A percentile compares a stretch with the other conserved stretches of the same genome.
Evolutionary conservation across 2,888 invertebrate genomes (phyloP).

Genomic region (Tiliacea citrago): DNA sequence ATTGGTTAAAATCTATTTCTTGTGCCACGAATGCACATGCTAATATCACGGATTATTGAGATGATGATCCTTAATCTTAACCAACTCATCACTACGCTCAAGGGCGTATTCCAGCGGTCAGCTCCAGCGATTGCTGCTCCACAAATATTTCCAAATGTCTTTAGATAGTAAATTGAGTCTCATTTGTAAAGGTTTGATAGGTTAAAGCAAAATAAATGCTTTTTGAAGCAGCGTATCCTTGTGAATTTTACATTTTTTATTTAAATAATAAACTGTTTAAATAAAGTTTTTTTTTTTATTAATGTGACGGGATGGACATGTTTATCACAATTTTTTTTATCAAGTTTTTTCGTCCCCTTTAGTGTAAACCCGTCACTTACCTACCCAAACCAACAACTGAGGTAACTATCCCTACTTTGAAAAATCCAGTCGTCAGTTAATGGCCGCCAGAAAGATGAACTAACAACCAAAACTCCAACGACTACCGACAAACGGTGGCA

Average conservation of each 20-base stretch:
- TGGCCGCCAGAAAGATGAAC: background rate
- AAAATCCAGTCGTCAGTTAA: background rate
- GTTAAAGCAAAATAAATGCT: background rate
- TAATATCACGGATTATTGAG: no score
- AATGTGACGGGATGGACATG: background rate
- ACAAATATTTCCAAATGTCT: no score
- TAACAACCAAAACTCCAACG: background rate
- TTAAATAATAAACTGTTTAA: background rate
- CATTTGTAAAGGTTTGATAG: background rate
- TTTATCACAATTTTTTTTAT: background rate
- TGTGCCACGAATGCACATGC: no score
- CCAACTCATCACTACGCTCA: no score
- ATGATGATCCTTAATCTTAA: no score
- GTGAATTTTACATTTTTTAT: no score
- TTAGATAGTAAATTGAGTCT: background rate
- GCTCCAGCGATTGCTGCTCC: no score
- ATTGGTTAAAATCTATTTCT: no score
- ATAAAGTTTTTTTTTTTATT: background rate
- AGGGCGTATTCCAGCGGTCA: no score
- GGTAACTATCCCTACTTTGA: background rate
- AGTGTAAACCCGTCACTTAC: background rate
- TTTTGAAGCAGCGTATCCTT: background rate
- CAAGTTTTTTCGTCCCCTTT: background rate
- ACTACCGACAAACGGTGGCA: background rate
- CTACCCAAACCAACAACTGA: background rate